Conservation (phyloP, 2,888 invertebrate species). For the Brenthis ino region DNA sequence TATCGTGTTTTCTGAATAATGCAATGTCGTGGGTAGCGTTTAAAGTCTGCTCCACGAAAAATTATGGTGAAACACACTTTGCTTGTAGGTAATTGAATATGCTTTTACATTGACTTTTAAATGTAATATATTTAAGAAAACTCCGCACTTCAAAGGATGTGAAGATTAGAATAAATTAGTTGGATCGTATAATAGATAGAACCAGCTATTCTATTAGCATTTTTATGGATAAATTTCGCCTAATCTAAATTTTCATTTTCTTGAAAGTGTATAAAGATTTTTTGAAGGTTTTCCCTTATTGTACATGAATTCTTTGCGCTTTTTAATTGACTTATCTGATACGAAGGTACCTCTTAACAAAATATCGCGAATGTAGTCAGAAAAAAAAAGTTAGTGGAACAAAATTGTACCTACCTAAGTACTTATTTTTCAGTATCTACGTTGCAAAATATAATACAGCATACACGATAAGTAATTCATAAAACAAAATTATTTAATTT, state of each 20-base stretch:
- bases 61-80: slow-evolving; percentile 61
- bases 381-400: no score
- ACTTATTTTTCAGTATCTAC: no score
- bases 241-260: slow-evolving; percentile 29
- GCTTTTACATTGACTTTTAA: slow-evolving; percentile 68
- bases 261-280: slow-evolving; percentile 14
- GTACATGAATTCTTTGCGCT: background rate
- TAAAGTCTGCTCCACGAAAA: slow-evolving; percentile 54
- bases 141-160: slow-evolving; percentile 39
- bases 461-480: no score
- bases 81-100: slow-evolving; percentile 59
- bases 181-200: slow-evolving; percentile 25
- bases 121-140: slow-evolving; percentile 51
- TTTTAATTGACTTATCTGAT: background rate
- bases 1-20: slow-evolving; percentile 40
- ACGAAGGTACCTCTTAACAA: no score
- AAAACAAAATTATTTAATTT: no score
- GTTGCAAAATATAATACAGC: no score
- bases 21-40: slow-evolving; percentile 51
- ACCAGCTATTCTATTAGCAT: slow-evolving; percentile 33
- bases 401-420: no score
- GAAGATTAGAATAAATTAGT: slow-evolving; percentile 41
- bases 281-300: background rate
- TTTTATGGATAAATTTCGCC: slow-evolving; percentile 25
- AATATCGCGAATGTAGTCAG: no score